Evolutionary conservation across 2,113 vertebrate genomes (phyloP), one percentile per base, ranked within the genome.

Genomic region (Dolichallabes microphthalmus): DNA sequence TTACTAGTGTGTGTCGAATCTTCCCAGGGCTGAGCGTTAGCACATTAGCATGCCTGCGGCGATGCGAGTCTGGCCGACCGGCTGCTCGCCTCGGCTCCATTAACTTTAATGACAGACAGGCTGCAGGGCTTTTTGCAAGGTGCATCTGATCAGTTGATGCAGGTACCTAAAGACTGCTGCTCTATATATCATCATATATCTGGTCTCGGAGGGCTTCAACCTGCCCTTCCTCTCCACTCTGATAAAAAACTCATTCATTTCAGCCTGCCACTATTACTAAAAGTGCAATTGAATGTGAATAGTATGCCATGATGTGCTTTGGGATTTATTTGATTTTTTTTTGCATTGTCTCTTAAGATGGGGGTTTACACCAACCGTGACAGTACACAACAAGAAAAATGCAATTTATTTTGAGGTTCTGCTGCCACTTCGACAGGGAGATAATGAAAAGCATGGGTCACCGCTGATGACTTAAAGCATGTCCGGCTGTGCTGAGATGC

Each of bases 371-470:
- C 90, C 30, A 90, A 92, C 93, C 92, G 91, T 93, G 94, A 91
- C 93, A 95, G 96, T 95, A 95, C 96, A 97, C 98, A 98, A 99
- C 96, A 90, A 97, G 96, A 94, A 94, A 96, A 94, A 96, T 94
- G 96, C 96, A 97, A 97, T 98, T 98, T 98, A 98, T 99, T 97
- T 96, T 95, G 94, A 96, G 95, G 95, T 96, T 98, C 95, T 96
- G 94, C 92, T 93, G 93, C 96, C 94, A 96, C 96, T 97, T 98
- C 97, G 97, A 98, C 97, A 97, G 95, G 95, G 96, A 97, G 96
- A 98, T 98, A 98, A 98, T 98, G 98, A 98, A 97, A 97, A 97
- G 96, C 97, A 97, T 96, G 98, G 98, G 98, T 99, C 97, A 98
- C 95, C 96, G 96, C 95, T 96, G 96, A 98, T 98, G 96, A 97